Base-by-base conservation (phyloP, 1,140 invertebrate species). In the Nomia melanderi region DNA sequence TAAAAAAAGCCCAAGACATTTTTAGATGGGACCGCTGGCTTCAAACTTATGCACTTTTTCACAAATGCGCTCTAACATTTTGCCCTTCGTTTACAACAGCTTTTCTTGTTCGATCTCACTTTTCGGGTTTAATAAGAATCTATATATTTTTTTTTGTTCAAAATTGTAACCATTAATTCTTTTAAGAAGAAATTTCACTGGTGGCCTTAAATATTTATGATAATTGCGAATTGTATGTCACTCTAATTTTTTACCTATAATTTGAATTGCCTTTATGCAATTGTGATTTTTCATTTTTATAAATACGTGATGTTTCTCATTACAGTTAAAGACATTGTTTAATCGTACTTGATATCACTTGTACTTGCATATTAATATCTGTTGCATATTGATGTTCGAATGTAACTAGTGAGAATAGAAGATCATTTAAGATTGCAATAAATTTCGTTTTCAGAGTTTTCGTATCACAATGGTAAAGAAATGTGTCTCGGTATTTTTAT, bases 401-500 rank as follows among this genome's bases (percentile, higher is more conserved):
- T 11, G 23, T 65, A 39, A 29, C 12, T 66, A 54, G 12, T 6
- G 7, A 1, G 3, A 33, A 65, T 17, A 20, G 12, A 4, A 20
- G 20, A 44, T 44, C 5, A 25, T 17, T 0, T 1, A 25, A 25
- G 23, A 23, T 25, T 27, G n/a, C 33, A 36, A 23, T 50, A 23
- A n/a, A 50, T 50, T 23, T 50, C n/a, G 7, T 31, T 25, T 25
- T 14, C 7, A 3, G 29, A 59, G 25, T 12, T 56, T n/a, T 23
- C 36, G 12, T 50, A n/a, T 77, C 17, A 14, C 25, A 65, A 36
- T 64, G 66, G 50, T 60, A 41, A 27, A 71, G 57, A 44, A 53
- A 25, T 41, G 27, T 44, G 57, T 64, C 29, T 74, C 0, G 71
- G 33, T 65, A 64, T 80, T 77, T 77, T 77, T 67, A 60, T 76